Evolutionary conservation across 1,140 invertebrate species (phyloP).

Genomic region (Heliothis virescens): DNA sequence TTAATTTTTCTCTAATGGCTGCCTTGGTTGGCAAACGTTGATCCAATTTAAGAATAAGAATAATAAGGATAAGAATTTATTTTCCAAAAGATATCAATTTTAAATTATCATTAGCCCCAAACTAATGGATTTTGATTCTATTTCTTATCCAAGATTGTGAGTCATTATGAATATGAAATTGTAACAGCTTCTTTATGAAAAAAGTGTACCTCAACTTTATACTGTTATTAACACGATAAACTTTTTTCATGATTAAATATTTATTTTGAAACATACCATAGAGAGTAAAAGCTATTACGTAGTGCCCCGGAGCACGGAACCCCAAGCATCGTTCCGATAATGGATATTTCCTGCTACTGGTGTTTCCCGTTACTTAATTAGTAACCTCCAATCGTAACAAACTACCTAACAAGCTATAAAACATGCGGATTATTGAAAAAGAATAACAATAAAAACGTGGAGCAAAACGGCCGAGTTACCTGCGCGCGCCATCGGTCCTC

Average conservation of each 20-base stretch:
- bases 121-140: no score
- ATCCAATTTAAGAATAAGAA: no score
- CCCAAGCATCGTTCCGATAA: slow-evolving; percentile 46
- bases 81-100: no score
- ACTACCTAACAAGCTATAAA: slow-evolving; percentile 78
- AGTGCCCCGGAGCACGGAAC: slow-evolving; percentile 21
- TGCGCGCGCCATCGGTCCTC: slow-evolving; percentile 74
- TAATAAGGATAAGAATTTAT: no score
- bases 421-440: slow-evolving; percentile 81
- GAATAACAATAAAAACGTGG: slow-evolving; percentile 71
- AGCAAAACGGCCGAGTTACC: slow-evolving; percentile 79
- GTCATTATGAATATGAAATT: no score
- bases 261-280: background rate
- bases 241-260: background rate
- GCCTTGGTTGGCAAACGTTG: background rate
- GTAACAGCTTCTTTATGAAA: background rate
- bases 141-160: no score
- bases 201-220: no score
- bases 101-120: no score
- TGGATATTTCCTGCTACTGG: slow-evolving; percentile 71
- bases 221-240: no score
- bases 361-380: slow-evolving; percentile 74
- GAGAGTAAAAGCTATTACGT: slow-evolving; percentile 29
- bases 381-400: slow-evolving; percentile 70
- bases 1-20: background rate